These are phyloP conservation scores for Yponomeuta malinellus DNA, from an alignment of 2,888 invertebrate species.

Conservation along the genomic window DNA sequence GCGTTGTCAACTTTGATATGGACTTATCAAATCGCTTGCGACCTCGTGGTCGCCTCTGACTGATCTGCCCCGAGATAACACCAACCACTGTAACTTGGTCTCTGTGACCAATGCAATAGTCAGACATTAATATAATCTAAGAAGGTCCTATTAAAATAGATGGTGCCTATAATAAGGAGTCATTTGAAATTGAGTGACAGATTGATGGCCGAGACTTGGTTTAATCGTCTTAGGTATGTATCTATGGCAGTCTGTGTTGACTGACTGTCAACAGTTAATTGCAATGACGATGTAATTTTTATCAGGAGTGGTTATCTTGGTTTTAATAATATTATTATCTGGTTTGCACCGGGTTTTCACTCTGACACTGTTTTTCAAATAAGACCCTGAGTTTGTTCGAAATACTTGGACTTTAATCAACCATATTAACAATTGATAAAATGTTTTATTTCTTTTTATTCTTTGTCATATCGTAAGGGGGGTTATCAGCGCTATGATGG, in stretches of 20 bases:
- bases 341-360: too few relatives aligned
- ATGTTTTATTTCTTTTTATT: too few relatives aligned
- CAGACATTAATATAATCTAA: neutral
- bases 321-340: too few relatives aligned
- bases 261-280: slow-evolving; percentile 50
- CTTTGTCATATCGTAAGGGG: too few relatives aligned
- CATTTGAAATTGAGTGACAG: slow-evolving; percentile 41
- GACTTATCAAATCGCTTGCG: slow-evolving; percentile 43
- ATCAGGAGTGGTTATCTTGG: slow-evolving; percentile 5
- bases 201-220: slow-evolving; percentile 35
- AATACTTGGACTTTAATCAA: too few relatives aligned
- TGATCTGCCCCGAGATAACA: slow-evolving; percentile 55
- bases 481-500: too few relatives aligned
- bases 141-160: slow-evolving; percentile 33
- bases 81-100: slow-evolving; percentile 25
- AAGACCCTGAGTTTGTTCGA: too few relatives aligned
- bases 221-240: slow-evolving; percentile 30
- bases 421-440: too few relatives aligned
- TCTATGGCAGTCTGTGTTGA: slow-evolving; percentile 23
- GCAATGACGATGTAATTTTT: slow-evolving; percentile 29
- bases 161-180: slow-evolving; percentile 21
- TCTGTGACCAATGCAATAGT: neutral
- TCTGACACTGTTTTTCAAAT: neutral
- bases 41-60: slow-evolving; percentile 47
- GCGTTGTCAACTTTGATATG: slow-evolving; percentile 46